Evolutionary conservation across 2,888 invertebrate genomes (phyloP), one percentile per base, ranked within the genome.

Genomic region (Linnaemya tessellans): DNA sequence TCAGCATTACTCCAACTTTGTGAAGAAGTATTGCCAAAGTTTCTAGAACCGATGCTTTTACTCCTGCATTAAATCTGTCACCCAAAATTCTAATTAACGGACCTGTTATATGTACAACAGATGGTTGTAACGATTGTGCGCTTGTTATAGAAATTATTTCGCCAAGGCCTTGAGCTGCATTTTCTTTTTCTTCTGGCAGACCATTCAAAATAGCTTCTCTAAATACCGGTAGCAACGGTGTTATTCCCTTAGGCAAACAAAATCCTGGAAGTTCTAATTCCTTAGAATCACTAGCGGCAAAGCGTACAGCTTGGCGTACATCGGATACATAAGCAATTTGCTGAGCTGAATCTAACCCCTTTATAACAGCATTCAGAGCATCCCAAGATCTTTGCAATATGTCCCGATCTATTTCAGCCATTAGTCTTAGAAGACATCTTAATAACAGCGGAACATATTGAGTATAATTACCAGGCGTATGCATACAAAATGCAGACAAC

Each of bases 81-180:
- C 99, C 99, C 73, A 99, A 95, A 92, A 99, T 98, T 89, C 99
- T 95, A 93, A 99, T 99, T 86, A 99, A 94, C 0, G 99, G 99
- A 0, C 99, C 99, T 5, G 99, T 99, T 89, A 99, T 98, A 91
- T 98, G 97, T 84, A 99, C 97, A 4, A 99, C 99, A 67, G 98
- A 98, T 0, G 98, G 97, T 92, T 98, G 98, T 79, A 99, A 93
- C 7, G 98, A 97, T 73, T 95, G 94, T 0, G 98, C 95, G 87
- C 96, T 97, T 8, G 98, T 98, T 83, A 93, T 77, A 5, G 90
- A 89, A 73, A 93, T 93, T 41, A 93, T 92, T 92, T 96, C 95
- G 71, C 96, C 96, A 88, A 99, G 93, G 87, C 98, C 98, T 90
- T 97, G 96, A 9, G 99, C 98, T 0, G 99, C 98, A 87, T 96